Base-by-base conservation (phyloP, 2,888 invertebrate genomes). In the Morpho deidamia region DNA sequence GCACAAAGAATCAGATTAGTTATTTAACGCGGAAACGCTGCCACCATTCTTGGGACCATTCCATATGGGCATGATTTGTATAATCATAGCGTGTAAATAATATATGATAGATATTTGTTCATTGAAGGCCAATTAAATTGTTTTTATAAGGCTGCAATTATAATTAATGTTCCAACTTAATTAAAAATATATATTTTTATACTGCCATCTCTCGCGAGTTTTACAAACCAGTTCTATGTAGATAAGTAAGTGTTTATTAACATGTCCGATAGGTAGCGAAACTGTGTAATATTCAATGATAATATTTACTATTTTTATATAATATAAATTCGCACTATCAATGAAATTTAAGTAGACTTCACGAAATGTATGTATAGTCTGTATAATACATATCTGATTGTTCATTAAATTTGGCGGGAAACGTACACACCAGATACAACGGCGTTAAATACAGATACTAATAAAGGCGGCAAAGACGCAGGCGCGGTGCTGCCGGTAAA, bases 401-500 rank as follows among this genome's bases (percentile, higher is more conserved):
- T 50, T 46, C 44, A 11, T 54, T 12, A 11, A 44, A 39, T 43
- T 52, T 62, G 61, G 61, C 59, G 61, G 61, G 61, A 61, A 60
- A 55, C 46, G 39, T 46, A 44, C 46, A 52, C 9, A 34, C 42
- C 14, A 43, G 35, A 49, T 35, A 48, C 12, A 33, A 37, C 23
- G 60, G 60, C 59, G 61, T 59, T 59, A 62, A 61, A 58, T 52
- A 47, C 41, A 55, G 49, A 57, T 54, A 59, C 45, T 57, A 57
- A n/a, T n/a, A n/a, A 47, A 44, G 54, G 50, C 46, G 34, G 51
- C 46, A 56, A 58, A 58, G 64, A 65, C 69, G 69, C 74, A 74
- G 76, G 75, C 77, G 77, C 61, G 63, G 61, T 61, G 62, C 59
- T 55, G 53, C 59, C 56, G 53, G 56, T 51, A 55, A 61, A 60